Base-by-base conservation (phyloP, 2,113 vertebrate species). In the Takifugu bimaculatus region DNA sequence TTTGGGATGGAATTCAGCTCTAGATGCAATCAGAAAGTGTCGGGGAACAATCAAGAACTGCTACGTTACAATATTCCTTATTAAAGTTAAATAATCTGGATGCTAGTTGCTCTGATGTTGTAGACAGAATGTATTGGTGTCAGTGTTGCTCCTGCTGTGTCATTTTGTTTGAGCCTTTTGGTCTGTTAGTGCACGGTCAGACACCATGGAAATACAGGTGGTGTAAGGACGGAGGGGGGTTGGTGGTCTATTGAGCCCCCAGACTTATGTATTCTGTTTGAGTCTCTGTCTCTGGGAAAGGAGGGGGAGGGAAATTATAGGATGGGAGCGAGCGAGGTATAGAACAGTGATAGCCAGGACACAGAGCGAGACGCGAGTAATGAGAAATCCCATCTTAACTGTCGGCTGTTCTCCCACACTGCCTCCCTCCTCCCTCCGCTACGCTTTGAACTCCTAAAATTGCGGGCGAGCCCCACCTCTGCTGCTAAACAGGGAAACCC, bases 321-420 rank as follows among this genome's bases (percentile, higher is more conserved):
- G 77, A 67, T 74, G 73, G 68, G 77, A 65, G 78, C 3, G 53
- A 74, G 68, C 6, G 54, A 81, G 29, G 68, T 53, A 29, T 58
- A 63, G 56, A 70, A 71, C 60, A 57, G 72, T 35, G 76, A 72
- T 80, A 60, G 77, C 71, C 78, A 12, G 83, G 63, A 72, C 79
- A 70, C 71, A 13, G 82, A 85, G 83, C 69, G 70, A 85, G 77
- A 70, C 60, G 57, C 45, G n/a, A 60, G 80, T 84, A 89, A 89
- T 88, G 88, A 87, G 83, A 87, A 85, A 81, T 84, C 78, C 74
- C 72, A 74, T 82, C 74, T 69, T 70, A 68, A 79, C 71, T 58
- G 80, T 77, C 81, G 67, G 65, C 76, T 55, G 47, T 61, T 64
- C 70, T 71, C 60, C 72, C 70, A 63, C 68, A 68, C 56, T 66